Conservation (phyloP, 2,113 vertebrate genomes). For the Riparia riparia region DNA sequence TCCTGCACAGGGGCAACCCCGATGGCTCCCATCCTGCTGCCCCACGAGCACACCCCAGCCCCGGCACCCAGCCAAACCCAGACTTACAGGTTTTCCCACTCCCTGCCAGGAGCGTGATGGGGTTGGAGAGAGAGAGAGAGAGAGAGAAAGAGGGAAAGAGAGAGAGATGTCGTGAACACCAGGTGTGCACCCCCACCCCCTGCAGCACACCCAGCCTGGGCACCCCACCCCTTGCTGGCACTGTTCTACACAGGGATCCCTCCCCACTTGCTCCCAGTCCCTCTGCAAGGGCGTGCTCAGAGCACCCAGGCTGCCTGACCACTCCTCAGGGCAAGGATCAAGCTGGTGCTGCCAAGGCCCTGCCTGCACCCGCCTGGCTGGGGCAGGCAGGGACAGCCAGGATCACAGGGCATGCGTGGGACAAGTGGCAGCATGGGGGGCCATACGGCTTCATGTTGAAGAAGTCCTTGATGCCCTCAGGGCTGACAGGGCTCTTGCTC, state of each 20-base stretch:
- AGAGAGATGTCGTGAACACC: neutral
- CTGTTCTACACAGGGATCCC: constrained; percentile 73
- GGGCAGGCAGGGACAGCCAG: neutral
- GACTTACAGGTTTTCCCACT: constrained; percentile 99
- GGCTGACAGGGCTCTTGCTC: constrained; percentile 87
- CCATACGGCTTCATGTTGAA: constrained; percentile 99
- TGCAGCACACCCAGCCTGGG: neutral
- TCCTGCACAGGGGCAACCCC: neutral
- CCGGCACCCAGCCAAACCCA: neutral
- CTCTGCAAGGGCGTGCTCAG: rapidly evolving
- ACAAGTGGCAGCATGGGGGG: neutral
- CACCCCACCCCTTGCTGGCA: constrained; percentile 56
- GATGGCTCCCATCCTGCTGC: neutral
- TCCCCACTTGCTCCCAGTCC: neutral
- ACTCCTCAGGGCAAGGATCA: neutral
- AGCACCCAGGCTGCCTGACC: neutral
- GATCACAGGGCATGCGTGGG: rapidly evolving
- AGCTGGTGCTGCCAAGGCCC: neutral
- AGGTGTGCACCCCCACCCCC: rapidly evolving
- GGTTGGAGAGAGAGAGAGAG: neutral
- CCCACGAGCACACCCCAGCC: neutral
- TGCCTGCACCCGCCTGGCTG: neutral
- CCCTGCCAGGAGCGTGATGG: constrained; percentile 82
- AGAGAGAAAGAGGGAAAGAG: neutral
- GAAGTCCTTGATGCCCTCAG: constrained; percentile 95